These are phyloP conservation scores for Nephrotoma appendiculata DNA, from an alignment of 2,888 invertebrate genomes.

Conservation along the genomic window DNA sequence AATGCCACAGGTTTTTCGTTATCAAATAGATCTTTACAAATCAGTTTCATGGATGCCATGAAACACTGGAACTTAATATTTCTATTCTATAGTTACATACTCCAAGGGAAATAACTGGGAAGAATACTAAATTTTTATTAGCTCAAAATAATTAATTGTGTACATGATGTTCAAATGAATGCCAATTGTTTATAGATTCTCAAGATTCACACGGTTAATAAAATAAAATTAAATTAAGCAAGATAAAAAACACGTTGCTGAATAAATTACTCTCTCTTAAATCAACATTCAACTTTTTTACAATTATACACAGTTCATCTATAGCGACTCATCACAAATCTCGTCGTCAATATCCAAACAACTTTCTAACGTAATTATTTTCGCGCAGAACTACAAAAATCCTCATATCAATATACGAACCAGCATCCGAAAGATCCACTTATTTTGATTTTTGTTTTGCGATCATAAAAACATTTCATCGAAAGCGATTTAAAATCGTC, in stretches of 20 bases:
- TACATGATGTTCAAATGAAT: background rate
- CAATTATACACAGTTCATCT: background rate
- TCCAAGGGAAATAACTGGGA: too few species aligned
- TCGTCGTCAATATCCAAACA: background rate
- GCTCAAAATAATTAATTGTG: too few species aligned
- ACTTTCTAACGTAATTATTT: background rate
- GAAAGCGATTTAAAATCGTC: background rate
- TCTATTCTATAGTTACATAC: too few species aligned
- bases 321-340: background rate
- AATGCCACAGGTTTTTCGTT: too few species aligned
- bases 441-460: background rate
- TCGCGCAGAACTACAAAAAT: background rate
- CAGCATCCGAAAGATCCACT: background rate
- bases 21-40: too few species aligned
- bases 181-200: background rate
- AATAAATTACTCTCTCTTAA: background rate
- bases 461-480: background rate
- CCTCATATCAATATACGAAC: background rate
- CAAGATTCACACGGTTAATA: background rate
- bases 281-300: background rate
- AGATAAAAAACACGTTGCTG: background rate
- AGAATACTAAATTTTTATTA: too few species aligned
- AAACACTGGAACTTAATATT: too few species aligned
- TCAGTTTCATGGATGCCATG: too few species aligned
- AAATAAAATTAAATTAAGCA: background rate